Base-by-base conservation (phyloP, 2,888 invertebrate species). In the Epinotia brunnichana region DNA sequence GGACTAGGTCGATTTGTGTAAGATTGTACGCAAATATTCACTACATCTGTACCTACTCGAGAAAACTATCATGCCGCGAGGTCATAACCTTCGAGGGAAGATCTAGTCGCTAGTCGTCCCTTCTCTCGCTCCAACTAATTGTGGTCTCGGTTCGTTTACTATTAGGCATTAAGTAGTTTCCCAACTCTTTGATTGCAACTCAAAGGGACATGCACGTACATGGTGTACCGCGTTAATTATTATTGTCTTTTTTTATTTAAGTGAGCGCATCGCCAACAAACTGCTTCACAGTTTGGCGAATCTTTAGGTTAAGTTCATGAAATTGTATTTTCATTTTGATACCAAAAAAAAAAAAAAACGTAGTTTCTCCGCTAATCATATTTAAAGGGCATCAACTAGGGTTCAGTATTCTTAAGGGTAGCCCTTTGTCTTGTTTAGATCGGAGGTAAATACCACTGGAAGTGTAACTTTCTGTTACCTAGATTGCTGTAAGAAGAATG, bases 281-380 rank as follows among this genome's bases (percentile, higher is more conserved):
- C n/a, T n/a, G n/a, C n/a, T n/a, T n/a, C n/a, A n/a, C n/a, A n/a
- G n/a, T n/a, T n/a, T n/a, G n/a, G n/a, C n/a, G n/a, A n/a, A n/a
- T n/a, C n/a, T n/a, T n/a, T n/a, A n/a, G n/a, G n/a, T n/a, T n/a
- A n/a, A n/a, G n/a, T n/a, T n/a, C n/a, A n/a, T n/a, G n/a, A n/a
- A n/a, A n/a, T n/a, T n/a, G n/a, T n/a, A n/a, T n/a, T n/a, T n/a
- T n/a, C n/a, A n/a, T n/a, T n/a, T n/a, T n/a, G n/a, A n/a, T n/a
- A n/a, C n/a, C n/a, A n/a, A n/a, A n/a, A n/a, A n/a, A n/a, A n/a
- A n/a, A n/a, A n/a, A n/a, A n/a, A n/a, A n/a, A n/a, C n/a, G n/a
- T 85, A 86, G 85, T 86, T 87, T 85, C 84, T 79, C 80, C 84
- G 83, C 81, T 86, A 86, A 87, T 88, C 83, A 86, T 86, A 87